Evolutionary conservation across 2,797 vertebrate species (phyloP).

Genomic region (Leptodactylus fallax): DNA sequence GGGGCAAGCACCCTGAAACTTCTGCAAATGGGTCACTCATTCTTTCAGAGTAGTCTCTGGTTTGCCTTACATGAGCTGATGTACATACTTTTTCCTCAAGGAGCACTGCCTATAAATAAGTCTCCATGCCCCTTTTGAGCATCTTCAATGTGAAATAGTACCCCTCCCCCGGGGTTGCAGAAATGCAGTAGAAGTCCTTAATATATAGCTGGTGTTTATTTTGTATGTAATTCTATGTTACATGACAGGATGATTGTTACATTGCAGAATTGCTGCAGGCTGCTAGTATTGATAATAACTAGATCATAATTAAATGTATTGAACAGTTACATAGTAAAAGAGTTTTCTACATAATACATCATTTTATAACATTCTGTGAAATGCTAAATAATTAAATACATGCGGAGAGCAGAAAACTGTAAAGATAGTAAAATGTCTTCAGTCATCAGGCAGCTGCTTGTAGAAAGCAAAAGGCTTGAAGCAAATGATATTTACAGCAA

Average conservation of each 20-base stretch:
- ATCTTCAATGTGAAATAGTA: too few species aligned
- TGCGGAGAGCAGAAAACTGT: background rate
- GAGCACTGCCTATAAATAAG: too few species aligned
- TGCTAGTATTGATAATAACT: constrained; percentile 16
- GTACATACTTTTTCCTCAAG: too few species aligned
- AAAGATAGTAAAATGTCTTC: background rate
- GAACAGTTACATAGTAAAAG: background rate
- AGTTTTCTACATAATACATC: constrained; percentile 4
- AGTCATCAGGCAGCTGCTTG: background rate
- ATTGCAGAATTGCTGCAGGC: constrained; percentile 33
- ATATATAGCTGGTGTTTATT: constrained; percentile 1
- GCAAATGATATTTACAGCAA: background rate
- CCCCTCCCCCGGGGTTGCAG: too few species aligned
- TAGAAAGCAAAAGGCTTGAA: background rate
- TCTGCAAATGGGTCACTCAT: too few species aligned
- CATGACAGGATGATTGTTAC: constrained; percentile 10
- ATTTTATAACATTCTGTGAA: background rate
- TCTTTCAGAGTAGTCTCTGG: too few species aligned
- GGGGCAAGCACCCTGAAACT: too few species aligned
- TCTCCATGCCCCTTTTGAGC: too few species aligned
- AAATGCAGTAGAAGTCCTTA: background rate
- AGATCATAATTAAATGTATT: constrained; percentile 10
- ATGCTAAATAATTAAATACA: constrained; percentile 31
- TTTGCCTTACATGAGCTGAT: too few species aligned
- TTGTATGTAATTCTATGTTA: constrained; percentile 2